A percentile compares a stretch with the other conserved stretches of the same genome.
phyloP scores from a whole-genome alignment of 2,888 invertebrate species.

The Tanaodytes sp. region DNA sequence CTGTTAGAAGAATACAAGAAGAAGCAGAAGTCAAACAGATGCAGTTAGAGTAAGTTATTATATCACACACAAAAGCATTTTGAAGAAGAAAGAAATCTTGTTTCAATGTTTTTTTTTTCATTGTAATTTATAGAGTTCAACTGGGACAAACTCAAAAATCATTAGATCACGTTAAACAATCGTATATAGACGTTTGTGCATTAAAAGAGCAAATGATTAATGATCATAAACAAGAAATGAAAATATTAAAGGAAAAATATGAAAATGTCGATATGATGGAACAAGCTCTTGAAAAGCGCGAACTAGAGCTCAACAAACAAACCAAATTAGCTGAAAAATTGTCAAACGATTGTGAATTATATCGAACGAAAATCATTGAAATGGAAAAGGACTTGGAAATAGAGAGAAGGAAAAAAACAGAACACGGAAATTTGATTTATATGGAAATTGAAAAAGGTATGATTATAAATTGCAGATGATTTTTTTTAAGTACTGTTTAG shows the following conservation, averaged over 20 bases:
- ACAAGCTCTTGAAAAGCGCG: slow-evolving; percentile 61
- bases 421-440: slow-evolving; percentile 65
- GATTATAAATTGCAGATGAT: background rate
- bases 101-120: no score
- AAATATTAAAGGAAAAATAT: slow-evolving; percentile 72
- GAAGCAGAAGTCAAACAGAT: slow-evolving; percentile 66
- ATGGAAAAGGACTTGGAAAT: slow-evolving; percentile 65
- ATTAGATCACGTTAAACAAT: slow-evolving; percentile 66
- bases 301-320: slow-evolving; percentile 62
- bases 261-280: slow-evolving; percentile 59
- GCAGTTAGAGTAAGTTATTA: slow-evolving; percentile 67
- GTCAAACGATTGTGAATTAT: slow-evolving; percentile 62
- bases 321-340: slow-evolving; percentile 61
- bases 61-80: no score
- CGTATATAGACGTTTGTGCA: slow-evolving; percentile 76
- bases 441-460: slow-evolving; percentile 67
- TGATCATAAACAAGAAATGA: slow-evolving; percentile 76
- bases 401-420: slow-evolving; percentile 64
- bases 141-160: slow-evolving; percentile 69
- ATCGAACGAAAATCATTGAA: slow-evolving; percentile 63
- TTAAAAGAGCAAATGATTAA: slow-evolving; percentile 77
- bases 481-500: background rate
- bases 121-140: slow-evolving; percentile 64
- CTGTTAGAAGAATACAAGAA: slow-evolving; percentile 66
- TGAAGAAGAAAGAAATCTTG: no score